phyloP scores from a whole-genome alignment of 2,797 vertebrate genomes.

The Gymnoscopelus braueri region DNA sequence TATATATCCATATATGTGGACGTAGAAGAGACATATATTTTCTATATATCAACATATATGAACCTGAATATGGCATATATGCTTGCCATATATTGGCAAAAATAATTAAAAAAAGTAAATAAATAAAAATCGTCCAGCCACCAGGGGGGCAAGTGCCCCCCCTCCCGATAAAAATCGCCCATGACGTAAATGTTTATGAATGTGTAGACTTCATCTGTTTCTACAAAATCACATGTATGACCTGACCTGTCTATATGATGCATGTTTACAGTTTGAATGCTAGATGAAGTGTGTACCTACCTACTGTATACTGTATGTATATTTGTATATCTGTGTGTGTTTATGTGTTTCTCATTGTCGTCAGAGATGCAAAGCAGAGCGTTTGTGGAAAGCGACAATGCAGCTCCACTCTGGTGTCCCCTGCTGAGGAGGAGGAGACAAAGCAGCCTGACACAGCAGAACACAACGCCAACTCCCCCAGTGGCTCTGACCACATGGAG shows the following conservation, averaged over 20 bases:
- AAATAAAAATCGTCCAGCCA: too few relatives aligned
- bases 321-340: not conserved
- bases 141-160: too few relatives aligned
- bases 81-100: too few relatives aligned
- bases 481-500: conserved; percentile 63
- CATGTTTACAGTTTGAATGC: conserved; percentile 15
- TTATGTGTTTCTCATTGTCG: conserved; percentile 45
- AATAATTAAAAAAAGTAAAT: too few relatives aligned
- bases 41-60: too few relatives aligned
- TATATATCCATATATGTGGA: conserved; percentile 2
- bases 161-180: too few relatives aligned
- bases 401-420: conserved; percentile 66
- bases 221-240: conserved; percentile 16
- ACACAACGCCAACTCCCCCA: conserved; percentile 27
- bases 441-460: conserved; percentile 48
- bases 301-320: conserved; percentile 1
- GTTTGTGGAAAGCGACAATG: conserved; percentile 23
- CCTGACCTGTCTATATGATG: conserved; percentile 24
- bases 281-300: conserved; percentile 4
- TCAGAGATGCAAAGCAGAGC: conserved; percentile 59
- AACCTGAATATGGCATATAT: too few relatives aligned
- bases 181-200: conserved; percentile 9
- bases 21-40: too few relatives aligned
- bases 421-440: conserved; percentile 83
- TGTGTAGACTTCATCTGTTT: conserved; percentile 10